Evolutionary conservation across 1,140 invertebrate species (phyloP).

Genomic region (Zaprionus ghesquierei): DNA sequence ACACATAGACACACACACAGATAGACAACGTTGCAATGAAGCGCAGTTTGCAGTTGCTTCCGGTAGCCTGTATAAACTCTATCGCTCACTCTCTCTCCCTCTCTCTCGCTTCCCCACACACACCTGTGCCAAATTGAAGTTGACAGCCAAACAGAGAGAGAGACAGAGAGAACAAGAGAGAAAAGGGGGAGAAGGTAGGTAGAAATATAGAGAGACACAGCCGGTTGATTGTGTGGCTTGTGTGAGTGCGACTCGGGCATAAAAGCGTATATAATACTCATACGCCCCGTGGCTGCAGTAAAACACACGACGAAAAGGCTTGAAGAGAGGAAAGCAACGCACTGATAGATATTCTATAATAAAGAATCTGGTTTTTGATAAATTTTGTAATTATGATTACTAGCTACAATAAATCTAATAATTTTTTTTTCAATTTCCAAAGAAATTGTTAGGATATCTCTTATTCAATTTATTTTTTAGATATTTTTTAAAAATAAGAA

Average conservation of each 20-base stretch:
- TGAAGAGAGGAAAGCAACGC: not conserved
- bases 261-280: constrained; percentile 69
- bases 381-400: too few relatives aligned
- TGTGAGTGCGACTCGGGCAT: constrained; percentile 69
- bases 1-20: constrained; percentile 15
- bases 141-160: constrained; percentile 39
- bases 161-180: not conserved
- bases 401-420: too few relatives aligned
- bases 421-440: too few relatives aligned
- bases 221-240: constrained; percentile 72
- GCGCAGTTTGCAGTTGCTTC: constrained; percentile 68
- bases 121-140: constrained; percentile 63
- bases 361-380: not conserved
- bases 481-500: too few relatives aligned
- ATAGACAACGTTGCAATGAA: constrained; percentile 69
- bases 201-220: constrained; percentile 51
- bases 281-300: constrained; percentile 65
- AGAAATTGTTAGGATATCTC: too few relatives aligned
- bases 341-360: not conserved
- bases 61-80: constrained; percentile 32
- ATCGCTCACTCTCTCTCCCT: not conserved
- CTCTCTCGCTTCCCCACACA: not conserved
- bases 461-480: too few relatives aligned
- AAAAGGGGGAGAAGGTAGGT: not conserved
- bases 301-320: constrained; percentile 29